Conservation (phyloP, 2,888 invertebrate genomes). For the Steromphala cineraria region DNA sequence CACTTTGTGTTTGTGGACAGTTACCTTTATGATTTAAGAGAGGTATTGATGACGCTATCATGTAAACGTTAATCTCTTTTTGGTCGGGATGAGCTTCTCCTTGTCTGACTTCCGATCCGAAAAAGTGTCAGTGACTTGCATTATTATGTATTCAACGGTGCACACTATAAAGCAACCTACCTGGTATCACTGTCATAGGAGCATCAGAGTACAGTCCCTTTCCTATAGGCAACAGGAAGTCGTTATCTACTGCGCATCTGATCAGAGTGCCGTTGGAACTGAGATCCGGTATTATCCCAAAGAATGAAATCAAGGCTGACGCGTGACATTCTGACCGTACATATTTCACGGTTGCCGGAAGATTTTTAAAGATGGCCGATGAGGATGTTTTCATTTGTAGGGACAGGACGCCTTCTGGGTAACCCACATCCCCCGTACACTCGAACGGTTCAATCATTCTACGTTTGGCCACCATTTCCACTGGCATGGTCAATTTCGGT, state of each 20-base stretch:
- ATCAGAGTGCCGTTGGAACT: neutral
- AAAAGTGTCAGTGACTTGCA: too few species aligned
- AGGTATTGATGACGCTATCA: too few species aligned
- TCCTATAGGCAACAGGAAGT: neutral
- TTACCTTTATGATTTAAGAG: too few species aligned
- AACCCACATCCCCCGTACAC: slow-evolving; percentile 43
- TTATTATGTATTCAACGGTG: too few species aligned
- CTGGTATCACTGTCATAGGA: neutral
- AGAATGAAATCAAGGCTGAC: neutral
- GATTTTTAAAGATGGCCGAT: neutral
- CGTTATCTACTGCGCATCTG: neutral
- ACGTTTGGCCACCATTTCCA: slow-evolving; percentile 35
- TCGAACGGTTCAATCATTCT: slow-evolving; percentile 35
- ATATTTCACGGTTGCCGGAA: neutral
- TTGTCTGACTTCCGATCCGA: too few species aligned
- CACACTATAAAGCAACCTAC: too few species aligned
- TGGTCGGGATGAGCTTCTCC: too few species aligned
- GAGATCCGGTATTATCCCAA: neutral
- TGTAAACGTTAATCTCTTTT: too few species aligned
- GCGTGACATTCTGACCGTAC: neutral
- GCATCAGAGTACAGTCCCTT: neutral
- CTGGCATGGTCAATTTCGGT: slow-evolving; percentile 33
- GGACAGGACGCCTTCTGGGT: slow-evolving; percentile 34
- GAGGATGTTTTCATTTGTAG: slow-evolving; percentile 35
- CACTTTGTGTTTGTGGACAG: too few species aligned